These are phyloP conservation scores for Steinernema carpocapsae DNA, from an alignment of 2,888 invertebrate genomes.

Conservation along the genomic window DNA sequence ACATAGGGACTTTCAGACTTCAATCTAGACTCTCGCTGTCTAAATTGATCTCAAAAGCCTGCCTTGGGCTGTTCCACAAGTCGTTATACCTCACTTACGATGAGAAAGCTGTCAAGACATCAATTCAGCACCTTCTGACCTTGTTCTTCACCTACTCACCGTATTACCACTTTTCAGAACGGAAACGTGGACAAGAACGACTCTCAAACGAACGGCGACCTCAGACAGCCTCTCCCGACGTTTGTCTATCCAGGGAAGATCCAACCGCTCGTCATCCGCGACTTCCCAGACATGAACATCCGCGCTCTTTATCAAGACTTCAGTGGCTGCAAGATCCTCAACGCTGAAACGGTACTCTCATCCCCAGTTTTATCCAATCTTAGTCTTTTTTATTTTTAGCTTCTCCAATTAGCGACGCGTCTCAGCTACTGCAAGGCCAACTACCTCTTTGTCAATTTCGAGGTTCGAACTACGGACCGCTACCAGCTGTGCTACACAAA, in stretches of 20 bases:
- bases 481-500: constrained; percentile 64
- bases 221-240: too few relatives aligned
- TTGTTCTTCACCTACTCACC: too few relatives aligned
- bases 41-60: too few relatives aligned
- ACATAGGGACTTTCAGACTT: too few relatives aligned
- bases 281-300: constrained; percentile 73
- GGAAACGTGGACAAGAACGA: too few relatives aligned
- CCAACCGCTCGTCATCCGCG: constrained; percentile 72
- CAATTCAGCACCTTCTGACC: too few relatives aligned
- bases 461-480: constrained; percentile 63
- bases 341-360: constrained; percentile 55
- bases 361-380: background rate
- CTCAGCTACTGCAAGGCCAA: constrained; percentile 63
- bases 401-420: constrained; percentile 56
- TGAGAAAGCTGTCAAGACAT: too few relatives aligned
- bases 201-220: too few relatives aligned
- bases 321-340: constrained; percentile 68
- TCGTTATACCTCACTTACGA: too few relatives aligned
- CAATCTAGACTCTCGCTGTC: too few relatives aligned
- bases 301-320: constrained; percentile 75
- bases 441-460: constrained; percentile 64
- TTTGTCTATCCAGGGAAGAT: constrained; percentile 14
- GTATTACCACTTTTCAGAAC: too few relatives aligned
- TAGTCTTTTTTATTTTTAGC: constrained; percentile 41
- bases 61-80: too few relatives aligned